Evolutionary conservation across 2,888 invertebrate genomes (phyloP).

Genomic region (Romanomermis culicivorax): DNA sequence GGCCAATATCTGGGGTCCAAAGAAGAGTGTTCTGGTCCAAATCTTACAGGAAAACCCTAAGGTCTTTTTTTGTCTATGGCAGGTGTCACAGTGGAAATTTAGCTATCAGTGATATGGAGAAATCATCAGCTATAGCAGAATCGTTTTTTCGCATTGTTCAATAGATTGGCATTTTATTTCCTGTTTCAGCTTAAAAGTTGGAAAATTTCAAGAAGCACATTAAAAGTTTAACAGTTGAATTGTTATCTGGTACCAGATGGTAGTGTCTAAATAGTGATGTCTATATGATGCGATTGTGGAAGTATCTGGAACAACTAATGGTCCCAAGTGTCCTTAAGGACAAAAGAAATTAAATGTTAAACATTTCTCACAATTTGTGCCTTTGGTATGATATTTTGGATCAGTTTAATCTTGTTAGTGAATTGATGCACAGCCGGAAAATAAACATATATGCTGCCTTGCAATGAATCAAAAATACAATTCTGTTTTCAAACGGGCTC

Average conservation of each 20-base stretch:
- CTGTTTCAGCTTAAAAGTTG: neutral
- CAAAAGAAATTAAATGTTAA: neutral
- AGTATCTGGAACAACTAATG: slow-evolving; percentile 1
- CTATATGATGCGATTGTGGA: neutral
- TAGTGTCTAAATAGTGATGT: neutral
- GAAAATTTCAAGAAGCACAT: neutral
- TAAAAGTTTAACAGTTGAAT: neutral
- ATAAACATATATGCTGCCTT: neutral
- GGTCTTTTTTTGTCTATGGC: neutral
- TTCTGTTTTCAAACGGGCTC: neutral
- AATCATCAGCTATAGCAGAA: neutral
- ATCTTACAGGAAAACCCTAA: neutral
- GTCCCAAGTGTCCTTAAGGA: neutral
- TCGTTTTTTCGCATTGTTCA: neutral
- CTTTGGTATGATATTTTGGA: slow-evolving; percentile 1
- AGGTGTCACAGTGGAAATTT: neutral
- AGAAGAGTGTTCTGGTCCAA: neutral
- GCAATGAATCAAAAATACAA: neutral
- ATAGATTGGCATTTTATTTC: neutral
- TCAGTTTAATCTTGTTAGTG: neutral
- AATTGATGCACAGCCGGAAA: neutral
- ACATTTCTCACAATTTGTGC: neutral
- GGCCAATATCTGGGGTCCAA: too few species aligned
- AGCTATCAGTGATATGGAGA: neutral
- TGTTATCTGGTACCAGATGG: neutral